These are phyloP conservation scores for Sula dactylatra DNA, from an alignment of 2,113 vertebrate genomes.

Conservation along the genomic window DNA sequence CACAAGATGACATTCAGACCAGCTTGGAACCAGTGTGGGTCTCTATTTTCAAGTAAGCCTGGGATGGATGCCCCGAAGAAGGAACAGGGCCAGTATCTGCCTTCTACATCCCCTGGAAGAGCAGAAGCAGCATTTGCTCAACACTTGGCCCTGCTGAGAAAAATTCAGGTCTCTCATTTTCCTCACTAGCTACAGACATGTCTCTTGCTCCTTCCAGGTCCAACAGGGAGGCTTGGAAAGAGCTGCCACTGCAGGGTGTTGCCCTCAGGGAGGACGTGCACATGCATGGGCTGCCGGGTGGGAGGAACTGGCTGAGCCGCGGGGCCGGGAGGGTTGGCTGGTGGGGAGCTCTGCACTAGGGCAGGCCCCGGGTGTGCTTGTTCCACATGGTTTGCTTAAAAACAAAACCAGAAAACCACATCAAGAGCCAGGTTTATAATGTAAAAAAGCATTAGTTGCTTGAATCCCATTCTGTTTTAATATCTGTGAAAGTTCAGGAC, in stretches of 20 bases:
- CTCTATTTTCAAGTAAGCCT: not conserved
- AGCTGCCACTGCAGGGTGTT: not conserved
- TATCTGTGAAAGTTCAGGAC: not conserved
- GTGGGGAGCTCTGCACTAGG: not conserved
- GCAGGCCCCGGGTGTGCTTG: not conserved
- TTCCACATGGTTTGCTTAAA: not conserved
- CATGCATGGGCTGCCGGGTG: accelerated
- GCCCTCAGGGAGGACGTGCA: not conserved
- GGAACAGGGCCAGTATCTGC: not conserved
- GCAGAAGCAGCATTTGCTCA: not conserved
- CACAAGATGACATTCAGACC: not conserved
- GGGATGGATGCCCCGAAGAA: not conserved
- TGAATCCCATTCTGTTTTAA: not conserved
- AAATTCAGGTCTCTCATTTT: not conserved
- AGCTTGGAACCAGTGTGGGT: not conserved
- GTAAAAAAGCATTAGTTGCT: not conserved
- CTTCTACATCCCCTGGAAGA: not conserved
- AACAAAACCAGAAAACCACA: not conserved
- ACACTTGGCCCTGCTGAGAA: not conserved
- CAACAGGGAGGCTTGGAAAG: not conserved
- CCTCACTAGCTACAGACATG: not conserved
- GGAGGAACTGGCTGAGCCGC: not conserved
- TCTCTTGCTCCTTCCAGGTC: not conserved
- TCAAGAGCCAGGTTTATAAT: not conserved
- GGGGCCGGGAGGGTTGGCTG: not conserved